Conservation (phyloP, 2,113 vertebrate genomes). For the Anolis carolinensis region DNA sequence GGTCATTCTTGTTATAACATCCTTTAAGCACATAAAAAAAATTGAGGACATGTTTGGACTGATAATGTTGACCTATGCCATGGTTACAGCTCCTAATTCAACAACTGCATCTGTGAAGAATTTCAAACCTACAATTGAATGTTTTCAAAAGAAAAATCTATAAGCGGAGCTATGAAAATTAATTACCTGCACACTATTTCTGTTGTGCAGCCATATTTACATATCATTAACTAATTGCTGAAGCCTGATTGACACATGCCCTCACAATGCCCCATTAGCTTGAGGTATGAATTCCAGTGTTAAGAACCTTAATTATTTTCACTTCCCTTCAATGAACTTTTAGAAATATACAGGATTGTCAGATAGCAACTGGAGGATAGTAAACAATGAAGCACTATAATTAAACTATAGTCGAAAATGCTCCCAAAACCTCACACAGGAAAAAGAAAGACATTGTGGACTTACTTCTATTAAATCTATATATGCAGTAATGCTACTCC, state of each 20-base stretch:
- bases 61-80: background rate
- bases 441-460: background rate
- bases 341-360: slow-evolving; percentile 5
- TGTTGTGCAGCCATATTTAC: background rate
- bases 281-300: background rate
- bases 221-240: background rate
- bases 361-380: slow-evolving; percentile 6
- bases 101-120: background rate
- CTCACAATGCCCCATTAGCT: background rate
- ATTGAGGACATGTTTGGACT: background rate
- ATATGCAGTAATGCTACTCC: background rate
- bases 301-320: slow-evolving; percentile 6
- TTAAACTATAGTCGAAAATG: background rate
- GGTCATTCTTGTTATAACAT: background rate
- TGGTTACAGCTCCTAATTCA: background rate
- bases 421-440: background rate
- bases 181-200: background rate
- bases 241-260: background rate
- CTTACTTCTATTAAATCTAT: background rate
- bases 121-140: background rate
- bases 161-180: background rate
- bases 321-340: background rate
- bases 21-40: background rate
- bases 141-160: background rate
- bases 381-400: slow-evolving; percentile 28